phyloP scores from a whole-genome alignment of 1,140 invertebrate genomes.

The Cyrtorhinus lividipennis region DNA sequence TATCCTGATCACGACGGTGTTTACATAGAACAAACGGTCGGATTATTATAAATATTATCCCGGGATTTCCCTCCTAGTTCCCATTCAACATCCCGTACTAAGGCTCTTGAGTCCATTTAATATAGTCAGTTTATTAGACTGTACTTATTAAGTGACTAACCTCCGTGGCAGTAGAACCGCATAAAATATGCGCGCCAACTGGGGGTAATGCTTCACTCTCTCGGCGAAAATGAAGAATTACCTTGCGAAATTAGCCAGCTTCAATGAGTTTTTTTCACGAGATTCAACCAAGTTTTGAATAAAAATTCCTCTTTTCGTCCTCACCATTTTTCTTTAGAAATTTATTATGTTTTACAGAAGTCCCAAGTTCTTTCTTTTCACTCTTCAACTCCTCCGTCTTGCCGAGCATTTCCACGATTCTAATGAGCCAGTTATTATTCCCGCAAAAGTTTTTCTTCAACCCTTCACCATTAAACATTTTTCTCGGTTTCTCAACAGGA shows the following conservation, averaged over 20 bases:
- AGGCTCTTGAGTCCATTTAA: too few relatives aligned
- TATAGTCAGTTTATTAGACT: too few relatives aligned
- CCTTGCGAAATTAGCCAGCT: background rate
- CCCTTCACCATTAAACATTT: background rate
- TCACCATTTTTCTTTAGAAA: background rate
- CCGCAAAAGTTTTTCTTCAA: background rate
- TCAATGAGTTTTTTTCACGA: background rate
- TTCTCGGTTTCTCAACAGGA: background rate
- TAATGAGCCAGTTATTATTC: constrained; percentile 7
- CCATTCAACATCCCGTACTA: too few relatives aligned
- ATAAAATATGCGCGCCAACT: too few relatives aligned
- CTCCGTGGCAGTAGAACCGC: too few relatives aligned
- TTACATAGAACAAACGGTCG: too few relatives aligned
- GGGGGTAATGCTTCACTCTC: too few relatives aligned
- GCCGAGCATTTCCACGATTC: background rate
- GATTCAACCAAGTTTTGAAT: constrained; percentile 6
- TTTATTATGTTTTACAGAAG: background rate
- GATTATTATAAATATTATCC: too few relatives aligned
- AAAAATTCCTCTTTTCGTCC: background rate
- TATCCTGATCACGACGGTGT: too few relatives aligned
- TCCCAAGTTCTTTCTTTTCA: background rate
- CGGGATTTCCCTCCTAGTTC: too few relatives aligned
- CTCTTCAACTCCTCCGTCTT: background rate
- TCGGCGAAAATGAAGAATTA: background rate
- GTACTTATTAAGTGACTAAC: too few relatives aligned